Evolutionary conservation across 2,113 vertebrate genomes (phyloP), one percentile per base, ranked within the genome.

Genomic region (Apodemus speciosus): DNA sequence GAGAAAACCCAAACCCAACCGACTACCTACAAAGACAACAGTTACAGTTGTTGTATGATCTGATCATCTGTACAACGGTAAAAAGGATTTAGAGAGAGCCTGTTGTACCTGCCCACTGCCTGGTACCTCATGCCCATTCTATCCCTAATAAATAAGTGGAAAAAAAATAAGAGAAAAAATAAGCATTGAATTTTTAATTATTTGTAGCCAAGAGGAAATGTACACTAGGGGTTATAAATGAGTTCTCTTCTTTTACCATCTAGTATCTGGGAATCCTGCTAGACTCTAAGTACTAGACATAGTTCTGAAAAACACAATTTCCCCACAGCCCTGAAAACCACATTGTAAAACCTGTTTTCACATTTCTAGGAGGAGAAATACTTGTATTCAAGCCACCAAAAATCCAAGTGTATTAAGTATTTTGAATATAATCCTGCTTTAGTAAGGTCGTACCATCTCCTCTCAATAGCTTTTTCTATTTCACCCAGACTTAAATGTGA

Each of bases 201-300:
- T 89, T 79, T 96, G 53, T 73, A 92, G 79, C n/a, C 69, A 53
- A 18, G 10, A 62, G 35, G 21, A 89, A 43, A 87, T 69, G 79
- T 86, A 66, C 91, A 62, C 43, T 85, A 75, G 8, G 3, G 3
- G 21, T 89, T 89, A 94, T 23, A 46, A 87, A 88, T 8, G n/a
- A 58, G 53, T 90, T 51, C 23, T 40, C 75, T 89, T 85, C 16
- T 77, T 79, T 20, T 79, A 84, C 2, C 38, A 53, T 43, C 11
- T 71, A 53, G 40, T 79, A 91, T 60, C 75, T 81, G 27, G 38
- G 32, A 94, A 64, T n/a, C n/a, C 79, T 88, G 73, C 8, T 53
- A 94, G 49, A 71, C 4, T 32, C 2, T 51, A 92, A 21, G 13
- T 32, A 88, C 35, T 85, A 40, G 56, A 53, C 27, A 81, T 21